phyloP scores from a whole-genome alignment of 2,888 invertebrate genomes.

The Philereme vetulata region DNA sequence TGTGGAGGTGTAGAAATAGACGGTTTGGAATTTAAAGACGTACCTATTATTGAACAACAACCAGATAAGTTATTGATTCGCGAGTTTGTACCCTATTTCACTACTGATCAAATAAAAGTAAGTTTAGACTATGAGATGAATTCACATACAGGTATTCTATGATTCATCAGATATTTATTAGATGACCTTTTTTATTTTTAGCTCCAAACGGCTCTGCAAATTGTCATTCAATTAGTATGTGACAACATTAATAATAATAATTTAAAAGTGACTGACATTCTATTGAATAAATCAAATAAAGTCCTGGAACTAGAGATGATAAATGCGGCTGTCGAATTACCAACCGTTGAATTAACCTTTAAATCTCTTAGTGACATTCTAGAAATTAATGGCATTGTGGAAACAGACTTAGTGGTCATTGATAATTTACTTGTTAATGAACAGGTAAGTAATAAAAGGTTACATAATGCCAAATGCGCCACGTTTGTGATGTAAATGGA shows the following conservation, averaged over 20 bases:
- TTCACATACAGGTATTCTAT: no score
- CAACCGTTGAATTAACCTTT: conserved; percentile 24
- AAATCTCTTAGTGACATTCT: not conserved
- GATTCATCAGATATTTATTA: not conserved
- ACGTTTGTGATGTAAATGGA: not conserved
- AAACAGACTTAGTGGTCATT: conserved; percentile 49
- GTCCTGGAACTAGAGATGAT: conserved; percentile 39
- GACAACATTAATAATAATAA: conserved; percentile 44
- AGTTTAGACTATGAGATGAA: conserved; percentile 16
- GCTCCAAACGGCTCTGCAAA: conserved; percentile 50
- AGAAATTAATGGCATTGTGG: conserved; percentile 25
- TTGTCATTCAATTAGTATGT: conserved; percentile 54
- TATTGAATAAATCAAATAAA: conserved; percentile 35
- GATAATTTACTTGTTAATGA: conserved; percentile 49
- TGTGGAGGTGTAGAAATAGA: conserved; percentile 47
- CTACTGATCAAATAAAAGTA: conserved; percentile 43
- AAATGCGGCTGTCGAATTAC: conserved; percentile 35
- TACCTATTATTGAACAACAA: conserved; percentile 33
- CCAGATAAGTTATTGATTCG: conserved; percentile 40
- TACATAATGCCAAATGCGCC: no score
- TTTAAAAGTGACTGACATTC: conserved; percentile 45
- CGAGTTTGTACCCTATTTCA: conserved; percentile 46
- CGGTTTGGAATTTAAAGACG: conserved; percentile 41
- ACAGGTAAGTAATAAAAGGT: conserved; percentile 42
- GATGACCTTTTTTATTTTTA: conserved; percentile 34